Conservation (phyloP, 2,113 vertebrate species). For the Butorides virescens region DNA sequence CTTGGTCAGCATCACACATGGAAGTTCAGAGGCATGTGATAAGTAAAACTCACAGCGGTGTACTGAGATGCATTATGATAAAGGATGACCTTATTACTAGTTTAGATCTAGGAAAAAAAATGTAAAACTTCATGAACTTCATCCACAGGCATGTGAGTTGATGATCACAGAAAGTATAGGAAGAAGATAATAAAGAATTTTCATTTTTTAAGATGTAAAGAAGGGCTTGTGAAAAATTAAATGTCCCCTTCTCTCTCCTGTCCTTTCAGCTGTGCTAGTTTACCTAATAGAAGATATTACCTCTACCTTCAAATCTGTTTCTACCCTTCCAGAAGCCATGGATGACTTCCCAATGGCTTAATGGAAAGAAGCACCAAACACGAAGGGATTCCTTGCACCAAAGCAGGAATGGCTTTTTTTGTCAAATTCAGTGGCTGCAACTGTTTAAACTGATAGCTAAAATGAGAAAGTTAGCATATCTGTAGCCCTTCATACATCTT, state of each 20-base stretch:
- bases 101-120: not conserved
- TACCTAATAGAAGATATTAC: not conserved
- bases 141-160: not conserved
- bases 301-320: not conserved
- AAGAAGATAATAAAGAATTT: not conserved
- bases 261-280: not conserved
- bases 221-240: not conserved
- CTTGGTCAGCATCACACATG: not conserved
- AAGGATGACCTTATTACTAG: not conserved
- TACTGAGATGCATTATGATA: not conserved
- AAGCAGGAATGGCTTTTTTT: not conserved
- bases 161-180: not conserved
- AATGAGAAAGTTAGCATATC: not conserved
- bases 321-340: not conserved
- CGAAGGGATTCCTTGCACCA: not conserved
- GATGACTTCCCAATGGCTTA: not conserved
- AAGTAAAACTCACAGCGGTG: not conserved
- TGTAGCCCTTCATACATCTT: not conserved
- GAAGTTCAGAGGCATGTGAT: not conserved
- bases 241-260: not conserved
- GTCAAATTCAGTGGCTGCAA: not conserved
- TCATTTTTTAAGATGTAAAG: not conserved
- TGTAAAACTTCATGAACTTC: not conserved
- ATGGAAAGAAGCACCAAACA: not conserved
- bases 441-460: not conserved